Percentiles rank a stretch among this genome's conserved stretches.
phyloP scores from a whole-genome alignment of 2,113 vertebrate species.

The Pipra filicauda region DNA sequence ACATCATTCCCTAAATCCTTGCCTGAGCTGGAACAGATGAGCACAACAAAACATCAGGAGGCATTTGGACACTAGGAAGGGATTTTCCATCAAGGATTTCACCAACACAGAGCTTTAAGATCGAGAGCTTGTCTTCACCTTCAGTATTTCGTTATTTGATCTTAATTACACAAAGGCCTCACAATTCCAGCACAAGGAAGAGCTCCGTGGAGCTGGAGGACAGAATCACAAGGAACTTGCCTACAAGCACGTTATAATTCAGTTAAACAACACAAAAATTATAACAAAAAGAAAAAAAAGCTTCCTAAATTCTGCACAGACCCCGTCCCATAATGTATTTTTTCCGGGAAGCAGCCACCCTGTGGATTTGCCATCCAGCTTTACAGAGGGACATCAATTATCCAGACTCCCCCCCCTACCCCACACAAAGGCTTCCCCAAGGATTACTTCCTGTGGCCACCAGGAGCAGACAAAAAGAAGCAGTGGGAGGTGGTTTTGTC shows the following conservation, averaged over 20 bases:
- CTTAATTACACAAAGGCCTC: not conserved
- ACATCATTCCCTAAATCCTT: not conserved
- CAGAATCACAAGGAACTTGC: too few species aligned
- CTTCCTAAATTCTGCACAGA: not conserved
- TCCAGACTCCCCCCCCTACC: not conserved
- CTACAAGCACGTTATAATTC: not conserved
- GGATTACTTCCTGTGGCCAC: not conserved
- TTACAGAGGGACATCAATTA: not conserved
- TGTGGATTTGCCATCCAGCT: not conserved
- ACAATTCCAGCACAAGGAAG: not conserved
- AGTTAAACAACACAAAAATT: not conserved
- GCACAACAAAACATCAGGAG: not conserved
- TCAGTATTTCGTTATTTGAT: not conserved
- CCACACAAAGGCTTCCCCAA: not conserved
- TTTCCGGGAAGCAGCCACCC: not conserved
- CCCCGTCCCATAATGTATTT: accelerated
- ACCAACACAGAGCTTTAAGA: not conserved
- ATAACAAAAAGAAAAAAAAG: not conserved
- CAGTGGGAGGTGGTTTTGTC: not conserved
- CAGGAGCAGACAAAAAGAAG: not conserved
- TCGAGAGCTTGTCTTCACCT: not conserved
- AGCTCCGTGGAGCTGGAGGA: not conserved
- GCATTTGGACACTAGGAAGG: not conserved
- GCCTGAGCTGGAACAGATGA: not conserved
- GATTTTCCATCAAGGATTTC: not conserved